phyloP scores from a whole-genome alignment of 2,797 vertebrate genomes.

The Chiloscyllium punctatum region DNA sequence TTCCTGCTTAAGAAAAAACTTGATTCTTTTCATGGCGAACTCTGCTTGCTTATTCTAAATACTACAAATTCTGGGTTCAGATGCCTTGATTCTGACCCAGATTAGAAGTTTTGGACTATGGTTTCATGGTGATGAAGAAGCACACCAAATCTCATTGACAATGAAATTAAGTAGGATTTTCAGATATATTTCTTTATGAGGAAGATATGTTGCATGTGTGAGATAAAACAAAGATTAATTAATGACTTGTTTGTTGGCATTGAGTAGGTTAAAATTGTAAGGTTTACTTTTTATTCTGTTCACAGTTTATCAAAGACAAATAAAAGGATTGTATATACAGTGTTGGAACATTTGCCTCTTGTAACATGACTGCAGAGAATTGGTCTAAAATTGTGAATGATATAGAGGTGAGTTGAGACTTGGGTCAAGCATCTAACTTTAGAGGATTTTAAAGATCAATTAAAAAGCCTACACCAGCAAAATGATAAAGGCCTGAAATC shows the following conservation, averaged over 20 bases:
- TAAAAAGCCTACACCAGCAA: not conserved
- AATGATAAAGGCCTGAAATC: not conserved
- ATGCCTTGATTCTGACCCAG: too few species aligned
- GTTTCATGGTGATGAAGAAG: not conserved
- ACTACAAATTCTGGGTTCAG: too few species aligned
- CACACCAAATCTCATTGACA: not conserved
- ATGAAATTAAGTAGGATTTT: not conserved
- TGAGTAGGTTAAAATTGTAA: not conserved
- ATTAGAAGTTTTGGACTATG: too few species aligned
- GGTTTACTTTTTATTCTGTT: slow-evolving; percentile 9
- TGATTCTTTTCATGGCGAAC: too few species aligned
- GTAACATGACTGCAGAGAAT: slow-evolving; percentile 87
- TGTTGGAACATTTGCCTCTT: slow-evolving; percentile 83
- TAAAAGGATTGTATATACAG: slow-evolving; percentile 78
- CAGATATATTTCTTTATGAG: not conserved
- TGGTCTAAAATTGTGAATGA: slow-evolving; percentile 80
- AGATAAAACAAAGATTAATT: not conserved
- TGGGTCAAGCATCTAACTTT: not conserved
- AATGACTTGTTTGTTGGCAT: not conserved
- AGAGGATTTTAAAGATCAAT: not conserved
- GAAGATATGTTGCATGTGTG: not conserved
- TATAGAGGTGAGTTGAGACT: slow-evolving; percentile 58
- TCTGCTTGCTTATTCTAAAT: too few species aligned
- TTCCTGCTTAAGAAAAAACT: too few species aligned
- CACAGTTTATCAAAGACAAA: slow-evolving; percentile 63